Evolutionary conservation across 2,797 vertebrate species (phyloP).

Genomic region (Heteromormyrus szaboi): DNA sequence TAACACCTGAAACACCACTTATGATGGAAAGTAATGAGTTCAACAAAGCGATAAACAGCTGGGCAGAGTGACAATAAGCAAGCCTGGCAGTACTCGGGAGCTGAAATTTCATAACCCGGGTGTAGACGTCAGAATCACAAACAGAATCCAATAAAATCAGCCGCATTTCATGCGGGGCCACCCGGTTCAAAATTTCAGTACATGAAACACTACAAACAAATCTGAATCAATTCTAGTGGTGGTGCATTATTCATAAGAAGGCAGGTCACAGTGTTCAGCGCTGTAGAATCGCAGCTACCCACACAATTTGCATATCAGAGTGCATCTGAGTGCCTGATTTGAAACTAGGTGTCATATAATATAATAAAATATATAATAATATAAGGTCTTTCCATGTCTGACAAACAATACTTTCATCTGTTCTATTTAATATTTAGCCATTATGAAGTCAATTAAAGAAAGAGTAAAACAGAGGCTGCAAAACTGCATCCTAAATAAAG

Average conservation of each 20-base stretch:
- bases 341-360: neutral
- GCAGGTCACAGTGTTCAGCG: neutral
- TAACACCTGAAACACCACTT: slow-evolving; percentile 11
- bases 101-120: neutral
- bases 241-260: neutral
- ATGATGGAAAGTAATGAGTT: neutral
- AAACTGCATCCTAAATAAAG: neutral
- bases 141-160: neutral
- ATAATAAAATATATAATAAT: neutral
- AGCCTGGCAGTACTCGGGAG: neutral
- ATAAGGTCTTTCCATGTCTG: neutral
- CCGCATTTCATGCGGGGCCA: neutral
- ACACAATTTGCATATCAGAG: neutral
- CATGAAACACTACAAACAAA: neutral
- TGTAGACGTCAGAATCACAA: neutral
- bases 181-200: neutral
- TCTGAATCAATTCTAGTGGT: neutral
- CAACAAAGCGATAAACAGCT: neutral
- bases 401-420: neutral
- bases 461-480: neutral
- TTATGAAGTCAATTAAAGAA: neutral
- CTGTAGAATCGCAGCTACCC: neutral
- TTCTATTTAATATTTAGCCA: neutral
- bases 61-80: neutral
- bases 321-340: neutral